Evolutionary conservation across 2,888 invertebrate species (phyloP).

Genomic region (Ennomos erosarius): DNA sequence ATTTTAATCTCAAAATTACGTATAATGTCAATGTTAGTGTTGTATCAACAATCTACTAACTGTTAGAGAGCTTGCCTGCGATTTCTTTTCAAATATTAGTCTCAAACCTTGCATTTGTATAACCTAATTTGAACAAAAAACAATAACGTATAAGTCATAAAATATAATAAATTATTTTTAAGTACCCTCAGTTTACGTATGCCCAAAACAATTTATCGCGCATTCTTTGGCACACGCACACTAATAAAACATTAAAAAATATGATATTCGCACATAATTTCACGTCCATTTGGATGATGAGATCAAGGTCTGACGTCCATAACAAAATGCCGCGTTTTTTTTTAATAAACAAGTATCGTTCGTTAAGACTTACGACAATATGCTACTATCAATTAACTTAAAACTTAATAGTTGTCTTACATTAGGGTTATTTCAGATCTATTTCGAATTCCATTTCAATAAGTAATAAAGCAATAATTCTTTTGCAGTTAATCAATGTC

Average conservation of each 20-base stretch:
- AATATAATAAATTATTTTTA: slow-evolving; percentile 1
- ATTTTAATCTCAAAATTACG: background rate
- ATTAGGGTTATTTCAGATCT: too few species aligned
- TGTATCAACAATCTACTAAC: too few species aligned
- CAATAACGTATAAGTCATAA: too few species aligned
- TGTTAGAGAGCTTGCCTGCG: too few species aligned
- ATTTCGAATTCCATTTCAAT: too few species aligned
- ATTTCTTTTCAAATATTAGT: too few species aligned
- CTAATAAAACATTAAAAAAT: slow-evolving; percentile 12
- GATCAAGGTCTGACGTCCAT: slow-evolving; percentile 17
- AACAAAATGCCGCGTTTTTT: background rate
- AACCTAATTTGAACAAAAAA: too few species aligned
- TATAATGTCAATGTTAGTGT: background rate
- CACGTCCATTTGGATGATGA: slow-evolving; percentile 18
- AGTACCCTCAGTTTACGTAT: slow-evolving; percentile 7
- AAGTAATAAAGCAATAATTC: too few species aligned
- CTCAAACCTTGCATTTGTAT: too few species aligned
- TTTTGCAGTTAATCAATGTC: too few species aligned
- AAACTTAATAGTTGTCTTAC: background rate
- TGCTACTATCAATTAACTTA: background rate
- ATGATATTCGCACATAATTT: slow-evolving; percentile 1
- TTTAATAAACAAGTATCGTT: background rate
- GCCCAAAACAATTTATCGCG: slow-evolving; percentile 16
- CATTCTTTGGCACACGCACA: slow-evolving; percentile 30
- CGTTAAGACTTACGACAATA: background rate